These are phyloP conservation scores for Opisthograptis luteolata DNA, from an alignment of 2,888 invertebrate species.

Conservation along the genomic window DNA sequence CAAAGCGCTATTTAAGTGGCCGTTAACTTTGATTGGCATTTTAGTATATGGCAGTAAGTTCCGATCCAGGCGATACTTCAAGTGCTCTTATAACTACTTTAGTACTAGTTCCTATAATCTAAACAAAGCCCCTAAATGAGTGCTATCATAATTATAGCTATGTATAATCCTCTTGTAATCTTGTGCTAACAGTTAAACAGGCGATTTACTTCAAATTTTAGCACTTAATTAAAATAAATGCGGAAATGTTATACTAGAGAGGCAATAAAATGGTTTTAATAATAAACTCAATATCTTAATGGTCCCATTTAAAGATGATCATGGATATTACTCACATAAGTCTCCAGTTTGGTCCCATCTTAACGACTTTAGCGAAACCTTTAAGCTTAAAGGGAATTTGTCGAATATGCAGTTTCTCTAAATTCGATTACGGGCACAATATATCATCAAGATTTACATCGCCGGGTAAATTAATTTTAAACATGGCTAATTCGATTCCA, in stretches of 20 bases:
- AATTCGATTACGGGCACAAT: conserved; percentile 12
- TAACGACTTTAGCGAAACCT: conserved; percentile 22
- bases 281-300: conserved; percentile 33
- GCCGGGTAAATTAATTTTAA: conserved; percentile 27
- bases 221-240: conserved; percentile 31
- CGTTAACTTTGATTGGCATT: conserved; percentile 35
- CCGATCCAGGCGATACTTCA: neutral
- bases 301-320: conserved; percentile 25
- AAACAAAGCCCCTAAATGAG: neutral
- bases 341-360: conserved; percentile 22
- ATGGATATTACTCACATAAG: conserved; percentile 20
- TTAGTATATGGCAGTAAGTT: neutral
- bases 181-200: conserved; percentile 2
- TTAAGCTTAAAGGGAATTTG: conserved; percentile 10
- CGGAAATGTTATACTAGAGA: conserved; percentile 39
- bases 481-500: conserved; percentile 39
- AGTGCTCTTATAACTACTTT: neutral
- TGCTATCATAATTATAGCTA: neutral
- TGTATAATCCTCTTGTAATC: neutral
- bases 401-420: conserved; percentile 14
- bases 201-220: conserved; percentile 7
- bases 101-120: no score
- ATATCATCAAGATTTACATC: conserved; percentile 29
- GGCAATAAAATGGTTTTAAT: conserved; percentile 36
- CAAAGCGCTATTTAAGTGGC: conserved; percentile 33